Evolutionary conservation across 1,140 invertebrate species (phyloP).

Genomic region (Leptestheria dahalacensis): DNA sequence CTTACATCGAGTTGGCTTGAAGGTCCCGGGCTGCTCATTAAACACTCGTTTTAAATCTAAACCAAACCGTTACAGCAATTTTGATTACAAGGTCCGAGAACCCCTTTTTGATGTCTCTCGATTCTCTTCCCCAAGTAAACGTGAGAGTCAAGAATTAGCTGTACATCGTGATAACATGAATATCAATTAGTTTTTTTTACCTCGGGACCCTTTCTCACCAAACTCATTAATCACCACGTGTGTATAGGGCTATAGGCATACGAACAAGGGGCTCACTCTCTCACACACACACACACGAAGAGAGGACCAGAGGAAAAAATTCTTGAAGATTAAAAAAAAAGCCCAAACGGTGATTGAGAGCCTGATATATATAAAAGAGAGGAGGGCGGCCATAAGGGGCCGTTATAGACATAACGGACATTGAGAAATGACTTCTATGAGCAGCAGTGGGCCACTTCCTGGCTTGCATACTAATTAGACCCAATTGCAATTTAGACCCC

Average conservation of each 20-base stretch:
- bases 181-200: not conserved
- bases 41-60: too few relatives aligned
- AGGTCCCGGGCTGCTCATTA: too few relatives aligned
- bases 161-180: not conserved
- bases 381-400: not conserved
- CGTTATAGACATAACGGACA: not conserved
- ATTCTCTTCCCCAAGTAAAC: not conserved
- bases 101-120: too few relatives aligned
- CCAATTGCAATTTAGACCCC: not conserved
- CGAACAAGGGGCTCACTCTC: too few relatives aligned
- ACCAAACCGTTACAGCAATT: too few relatives aligned
- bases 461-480: not conserved
- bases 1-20: too few relatives aligned
- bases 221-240: not conserved
- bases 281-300: too few relatives aligned
- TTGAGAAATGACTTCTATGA: not conserved
- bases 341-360: too few relatives aligned
- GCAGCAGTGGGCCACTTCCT: not conserved
- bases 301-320: too few relatives aligned
- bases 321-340: too few relatives aligned
- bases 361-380: not conserved
- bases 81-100: too few relatives aligned
- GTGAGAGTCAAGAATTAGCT: not conserved
- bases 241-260: not conserved
- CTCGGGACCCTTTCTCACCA: not conserved